phyloP scores from a whole-genome alignment of 2,113 vertebrate species.

The Progne subis region DNA sequence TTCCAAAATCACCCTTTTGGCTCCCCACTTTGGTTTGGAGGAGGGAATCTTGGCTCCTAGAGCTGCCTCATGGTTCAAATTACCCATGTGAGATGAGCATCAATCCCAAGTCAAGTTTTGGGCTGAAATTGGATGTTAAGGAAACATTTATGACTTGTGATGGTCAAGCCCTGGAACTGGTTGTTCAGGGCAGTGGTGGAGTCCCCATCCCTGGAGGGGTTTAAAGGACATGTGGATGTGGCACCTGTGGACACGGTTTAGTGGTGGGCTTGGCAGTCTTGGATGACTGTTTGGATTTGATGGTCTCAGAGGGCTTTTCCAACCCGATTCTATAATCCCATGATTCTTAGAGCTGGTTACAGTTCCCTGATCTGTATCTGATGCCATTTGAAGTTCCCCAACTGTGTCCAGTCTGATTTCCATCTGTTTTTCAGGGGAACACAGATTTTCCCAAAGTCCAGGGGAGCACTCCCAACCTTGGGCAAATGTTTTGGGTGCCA shows the following conservation, averaged over 20 bases:
- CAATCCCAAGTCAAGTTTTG: background rate
- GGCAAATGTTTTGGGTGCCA: background rate
- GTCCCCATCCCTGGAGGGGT: background rate
- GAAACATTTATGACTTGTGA: background rate
- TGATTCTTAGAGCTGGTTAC: background rate
- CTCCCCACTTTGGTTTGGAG: background rate
- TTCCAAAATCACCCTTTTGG: fast-evolving
- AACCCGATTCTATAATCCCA: background rate
- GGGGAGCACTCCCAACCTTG: background rate
- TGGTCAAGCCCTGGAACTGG: background rate
- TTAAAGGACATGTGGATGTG: background rate
- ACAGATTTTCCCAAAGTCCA: background rate
- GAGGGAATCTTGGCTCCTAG: background rate
- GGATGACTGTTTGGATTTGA: background rate
- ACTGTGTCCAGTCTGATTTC: background rate
- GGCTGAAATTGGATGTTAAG: background rate
- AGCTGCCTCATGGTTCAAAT: fast-evolving
- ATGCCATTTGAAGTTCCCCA: background rate
- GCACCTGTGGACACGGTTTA: background rate
- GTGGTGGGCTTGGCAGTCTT: background rate
- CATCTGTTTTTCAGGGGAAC: background rate
- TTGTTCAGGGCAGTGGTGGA: background rate
- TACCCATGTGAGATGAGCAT: background rate
- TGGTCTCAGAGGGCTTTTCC: background rate
- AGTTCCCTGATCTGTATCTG: background rate